Evolutionary conservation across 2,113 vertebrate species (phyloP).

Genomic region (Hippoglossus stenolepis): DNA sequence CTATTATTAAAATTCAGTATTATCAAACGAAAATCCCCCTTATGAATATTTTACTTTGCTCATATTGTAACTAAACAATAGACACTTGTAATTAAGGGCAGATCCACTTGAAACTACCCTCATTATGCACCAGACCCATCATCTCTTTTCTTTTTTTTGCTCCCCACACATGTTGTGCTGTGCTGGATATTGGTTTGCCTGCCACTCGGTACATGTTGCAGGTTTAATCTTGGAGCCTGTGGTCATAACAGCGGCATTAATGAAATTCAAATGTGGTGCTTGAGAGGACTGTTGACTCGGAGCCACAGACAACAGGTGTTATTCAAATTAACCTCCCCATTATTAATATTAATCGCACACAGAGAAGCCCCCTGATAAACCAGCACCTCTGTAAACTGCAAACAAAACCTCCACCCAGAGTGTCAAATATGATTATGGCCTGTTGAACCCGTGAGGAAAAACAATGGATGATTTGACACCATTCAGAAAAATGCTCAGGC

Average conservation of each 20-base stretch:
- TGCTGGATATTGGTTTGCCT: slow-evolving; percentile 14
- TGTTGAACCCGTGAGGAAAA: background rate
- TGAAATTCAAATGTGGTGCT: slow-evolving; percentile 62
- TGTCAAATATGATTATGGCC: slow-evolving; percentile 1
- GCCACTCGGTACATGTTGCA: slow-evolving; percentile 22
- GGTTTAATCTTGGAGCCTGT: slow-evolving; percentile 42
- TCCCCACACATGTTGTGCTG: background rate
- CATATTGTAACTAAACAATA: background rate
- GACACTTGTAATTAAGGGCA: background rate
- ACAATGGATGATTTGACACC: background rate
- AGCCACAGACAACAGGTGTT: slow-evolving; percentile 68
- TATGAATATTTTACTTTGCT: background rate
- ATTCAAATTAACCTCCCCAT: slow-evolving; percentile 65
- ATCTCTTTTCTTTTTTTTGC: background rate
- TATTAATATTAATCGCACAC: slow-evolving; percentile 58
- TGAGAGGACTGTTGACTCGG: slow-evolving; percentile 59
- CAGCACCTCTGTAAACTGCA: slow-evolving; percentile 6
- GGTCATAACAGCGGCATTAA: slow-evolving; percentile 36
- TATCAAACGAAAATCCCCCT: background rate
- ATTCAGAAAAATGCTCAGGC: slow-evolving; percentile 1
- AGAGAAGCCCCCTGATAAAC: slow-evolving; percentile 5
- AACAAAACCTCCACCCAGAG: slow-evolving; percentile 18
- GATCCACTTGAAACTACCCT: background rate
- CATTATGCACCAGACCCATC: background rate
- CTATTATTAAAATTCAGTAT: background rate